phyloP scores from a whole-genome alignment of 2,797 vertebrate species.

The Cheirogaleus major region DNA sequence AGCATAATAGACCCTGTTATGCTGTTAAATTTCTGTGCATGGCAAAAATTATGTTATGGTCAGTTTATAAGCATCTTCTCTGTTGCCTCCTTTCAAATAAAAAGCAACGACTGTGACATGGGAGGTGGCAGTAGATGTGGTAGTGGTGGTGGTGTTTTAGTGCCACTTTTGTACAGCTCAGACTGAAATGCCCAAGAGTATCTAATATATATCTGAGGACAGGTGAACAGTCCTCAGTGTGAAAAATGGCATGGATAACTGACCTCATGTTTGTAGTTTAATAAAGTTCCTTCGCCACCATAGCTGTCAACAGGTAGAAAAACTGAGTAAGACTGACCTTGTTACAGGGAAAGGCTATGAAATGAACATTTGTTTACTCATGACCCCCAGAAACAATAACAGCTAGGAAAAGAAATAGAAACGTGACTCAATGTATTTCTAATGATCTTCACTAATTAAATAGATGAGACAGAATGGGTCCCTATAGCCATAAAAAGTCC shows the following conservation, averaged over 20 bases:
- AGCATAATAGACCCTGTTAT: background rate
- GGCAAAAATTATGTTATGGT: background rate
- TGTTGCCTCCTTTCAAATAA: background rate
- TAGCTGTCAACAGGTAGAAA: background rate
- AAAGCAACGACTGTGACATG: background rate
- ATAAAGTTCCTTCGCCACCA: background rate
- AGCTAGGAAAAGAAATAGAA: constrained; percentile 10
- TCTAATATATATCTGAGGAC: background rate
- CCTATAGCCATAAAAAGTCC: background rate
- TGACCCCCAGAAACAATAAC: background rate
- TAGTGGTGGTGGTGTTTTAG: background rate
- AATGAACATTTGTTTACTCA: constrained; percentile 14
- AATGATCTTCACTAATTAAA: background rate
- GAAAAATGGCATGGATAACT: background rate
- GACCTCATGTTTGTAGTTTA: background rate
- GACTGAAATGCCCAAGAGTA: background rate
- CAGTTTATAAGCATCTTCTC: background rate
- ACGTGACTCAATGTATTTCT: background rate
- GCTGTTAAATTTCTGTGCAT: background rate
- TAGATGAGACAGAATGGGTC: background rate
- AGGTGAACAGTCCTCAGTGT: background rate
- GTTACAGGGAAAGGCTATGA: background rate
- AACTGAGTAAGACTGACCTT: background rate
- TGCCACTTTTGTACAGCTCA: background rate
- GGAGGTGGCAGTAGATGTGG: background rate